These are phyloP conservation scores for Caenorhabditis drosophilae DNA, from an alignment of 2,888 invertebrate genomes.

Conservation along the genomic window DNA sequence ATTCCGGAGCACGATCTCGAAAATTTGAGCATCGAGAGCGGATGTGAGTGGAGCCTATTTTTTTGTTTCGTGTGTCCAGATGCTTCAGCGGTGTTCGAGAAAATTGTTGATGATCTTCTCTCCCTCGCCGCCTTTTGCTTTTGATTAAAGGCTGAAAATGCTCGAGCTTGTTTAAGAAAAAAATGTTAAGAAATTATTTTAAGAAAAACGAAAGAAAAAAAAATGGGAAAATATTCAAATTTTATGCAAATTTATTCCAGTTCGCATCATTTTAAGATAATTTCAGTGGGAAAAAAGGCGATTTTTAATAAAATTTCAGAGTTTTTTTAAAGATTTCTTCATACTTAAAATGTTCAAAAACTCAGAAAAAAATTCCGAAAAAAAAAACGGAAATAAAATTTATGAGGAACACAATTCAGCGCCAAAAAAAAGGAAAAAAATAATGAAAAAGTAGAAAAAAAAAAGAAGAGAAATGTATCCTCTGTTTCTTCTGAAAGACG, in stretches of 20 bases:
- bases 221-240: neutral
- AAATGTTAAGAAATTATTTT: neutral
- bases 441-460: no score
- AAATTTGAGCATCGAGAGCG: constrained; percentile 57
- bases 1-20: constrained; percentile 57
- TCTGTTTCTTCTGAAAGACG: no score
- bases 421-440: neutral
- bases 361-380: neutral
- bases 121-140: no score
- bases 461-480: no score
- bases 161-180: constrained; percentile 6
- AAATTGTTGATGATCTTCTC: no score
- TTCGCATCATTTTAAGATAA: neutral
- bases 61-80: no score
- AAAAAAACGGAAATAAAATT: neutral
- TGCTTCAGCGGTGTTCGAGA: no score
- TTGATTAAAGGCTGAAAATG: no score
- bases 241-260: neutral
- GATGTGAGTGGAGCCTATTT: constrained; percentile 57
- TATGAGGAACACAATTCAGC: neutral
- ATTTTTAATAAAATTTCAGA: no score
- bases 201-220: neutral
- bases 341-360: no score
- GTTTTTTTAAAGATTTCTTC: no score
- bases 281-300: no score